Base-by-base conservation (phyloP, 2,797 vertebrate species). In the Odontamblyopus lacepedii region DNA sequence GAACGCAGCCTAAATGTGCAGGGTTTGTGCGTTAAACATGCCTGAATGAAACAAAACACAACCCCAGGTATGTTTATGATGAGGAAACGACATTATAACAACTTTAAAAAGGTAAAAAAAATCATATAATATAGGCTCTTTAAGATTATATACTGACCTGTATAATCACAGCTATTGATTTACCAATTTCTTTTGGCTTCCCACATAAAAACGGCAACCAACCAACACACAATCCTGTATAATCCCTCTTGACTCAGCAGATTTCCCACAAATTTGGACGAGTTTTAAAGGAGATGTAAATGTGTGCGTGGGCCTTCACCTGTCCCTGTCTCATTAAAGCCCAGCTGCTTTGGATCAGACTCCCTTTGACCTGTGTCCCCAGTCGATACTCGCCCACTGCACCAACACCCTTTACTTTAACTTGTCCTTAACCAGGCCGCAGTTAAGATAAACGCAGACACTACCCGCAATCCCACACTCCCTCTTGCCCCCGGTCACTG, bases 281-380 rank as follows among this genome's bases (percentile, higher is more conserved):
- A 67, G 27, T 55, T 68, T 29, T 12, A 65, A 75, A 74, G 76
- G 27, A 79, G 35, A 81, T 82, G 72, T 78, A 67, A 84, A 80
- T 78, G 67, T 71, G 35, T 65, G 55, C 70, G 70, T 72, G 61
- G 76, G 78, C 23, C 69, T 73, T 70, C 69, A 60, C 27, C 63
- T 78, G 71, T 74, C 71, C 73, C 72, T 78, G 76, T 80, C 77
- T 87, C 73, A 80, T 90, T 82, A 81, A 78, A 78, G 85, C 79
- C 89, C 89, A 88, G 79, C 82, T 90, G 85, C 79, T 83, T 78
- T 72, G 76, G 78, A 87, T 85, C 80, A 82, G 72, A 76, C 61
- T 79, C 87, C 78, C 80, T 80, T 84, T 90, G 83, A 91, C 90
- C 83, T 66, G 64, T 77, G 75, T 77, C 85, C 84, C 70, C 82